phyloP scores from a whole-genome alignment of 2,113 vertebrate species.

The Mirounga angustirostris region DNA sequence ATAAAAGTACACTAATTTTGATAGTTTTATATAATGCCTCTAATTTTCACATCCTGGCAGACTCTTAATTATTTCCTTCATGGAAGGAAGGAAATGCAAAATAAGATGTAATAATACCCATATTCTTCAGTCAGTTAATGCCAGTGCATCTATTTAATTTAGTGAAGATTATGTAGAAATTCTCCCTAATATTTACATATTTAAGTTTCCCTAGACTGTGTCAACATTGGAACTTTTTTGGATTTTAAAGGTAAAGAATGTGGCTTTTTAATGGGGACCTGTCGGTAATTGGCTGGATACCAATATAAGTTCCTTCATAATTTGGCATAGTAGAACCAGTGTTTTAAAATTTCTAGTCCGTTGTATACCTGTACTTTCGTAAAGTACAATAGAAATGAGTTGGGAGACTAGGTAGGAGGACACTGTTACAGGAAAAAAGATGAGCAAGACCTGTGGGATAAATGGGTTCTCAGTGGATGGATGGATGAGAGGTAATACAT shows the following conservation, averaged over 20 bases:
- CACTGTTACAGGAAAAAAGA: background rate
- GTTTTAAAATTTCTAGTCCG: constrained; percentile 10
- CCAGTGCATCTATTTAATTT: constrained; percentile 14
- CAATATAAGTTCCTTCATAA: background rate
- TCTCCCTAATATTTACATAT: constrained; percentile 19
- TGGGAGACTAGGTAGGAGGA: background rate
- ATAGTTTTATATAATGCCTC: constrained; percentile 37
- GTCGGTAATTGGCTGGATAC: background rate
- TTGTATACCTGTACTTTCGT: constrained; percentile 9
- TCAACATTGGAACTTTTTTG: background rate
- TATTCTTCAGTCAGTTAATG: constrained; percentile 50
- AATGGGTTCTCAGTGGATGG: background rate
- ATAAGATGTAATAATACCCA: background rate
- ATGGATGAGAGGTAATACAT: background rate
- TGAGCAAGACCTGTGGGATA: constrained; percentile 17
- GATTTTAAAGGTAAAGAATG: background rate
- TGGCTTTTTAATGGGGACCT: background rate
- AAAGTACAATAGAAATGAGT: constrained; percentile 36
- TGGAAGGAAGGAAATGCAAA: constrained; percentile 45
- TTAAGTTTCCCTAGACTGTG: constrained; percentile 35
- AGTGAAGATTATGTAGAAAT: background rate
- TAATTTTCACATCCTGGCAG: constrained; percentile 33
- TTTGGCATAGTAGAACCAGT: background rate
- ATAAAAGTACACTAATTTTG: constrained; percentile 57
- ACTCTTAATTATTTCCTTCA: constrained; percentile 54